phyloP scores from a whole-genome alignment of 2,888 invertebrate species.

The Octodonta nipae region DNA sequence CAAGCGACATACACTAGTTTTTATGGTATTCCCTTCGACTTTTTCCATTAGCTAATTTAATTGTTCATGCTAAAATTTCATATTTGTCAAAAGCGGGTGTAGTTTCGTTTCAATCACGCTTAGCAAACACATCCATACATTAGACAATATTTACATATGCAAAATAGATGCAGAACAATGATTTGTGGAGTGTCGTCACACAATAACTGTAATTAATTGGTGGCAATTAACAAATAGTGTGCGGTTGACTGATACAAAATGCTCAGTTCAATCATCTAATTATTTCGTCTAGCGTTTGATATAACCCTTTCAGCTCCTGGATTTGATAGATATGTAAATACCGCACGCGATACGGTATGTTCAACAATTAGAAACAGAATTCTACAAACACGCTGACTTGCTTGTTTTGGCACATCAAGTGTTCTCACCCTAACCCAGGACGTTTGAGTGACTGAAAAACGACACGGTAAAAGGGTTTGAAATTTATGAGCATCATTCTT shows the following conservation, averaged over 20 bases:
- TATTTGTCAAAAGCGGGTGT: no score
- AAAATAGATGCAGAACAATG: constrained; percentile 26
- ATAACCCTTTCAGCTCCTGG: constrained; percentile 35
- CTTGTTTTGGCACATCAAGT: no score
- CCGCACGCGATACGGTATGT: constrained; percentile 19
- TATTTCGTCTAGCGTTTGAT: constrained; percentile 32
- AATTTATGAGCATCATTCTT: no score
- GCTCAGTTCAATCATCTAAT: constrained; percentile 36
- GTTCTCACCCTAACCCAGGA: no score
- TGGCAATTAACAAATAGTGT: constrained; percentile 36
- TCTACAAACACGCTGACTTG: no score
- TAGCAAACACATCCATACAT: constrained; percentile 5
- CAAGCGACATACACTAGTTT: no score
- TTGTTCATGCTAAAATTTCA: no score
- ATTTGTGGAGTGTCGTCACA: constrained; percentile 27
- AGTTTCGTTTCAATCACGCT: no score
- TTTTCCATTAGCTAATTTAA: no score
- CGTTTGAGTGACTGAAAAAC: no score
- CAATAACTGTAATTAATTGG: constrained; percentile 34
- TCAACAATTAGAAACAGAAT: constrained; percentile 28
- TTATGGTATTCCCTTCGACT: no score
- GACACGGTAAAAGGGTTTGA: no score
- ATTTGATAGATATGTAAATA: constrained; percentile 36
- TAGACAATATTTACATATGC: constrained; percentile 22
- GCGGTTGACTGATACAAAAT: constrained; percentile 38